These are phyloP conservation scores for Vimba vimba DNA, from an alignment of 2,113 vertebrate species.

Conservation along the genomic window DNA sequence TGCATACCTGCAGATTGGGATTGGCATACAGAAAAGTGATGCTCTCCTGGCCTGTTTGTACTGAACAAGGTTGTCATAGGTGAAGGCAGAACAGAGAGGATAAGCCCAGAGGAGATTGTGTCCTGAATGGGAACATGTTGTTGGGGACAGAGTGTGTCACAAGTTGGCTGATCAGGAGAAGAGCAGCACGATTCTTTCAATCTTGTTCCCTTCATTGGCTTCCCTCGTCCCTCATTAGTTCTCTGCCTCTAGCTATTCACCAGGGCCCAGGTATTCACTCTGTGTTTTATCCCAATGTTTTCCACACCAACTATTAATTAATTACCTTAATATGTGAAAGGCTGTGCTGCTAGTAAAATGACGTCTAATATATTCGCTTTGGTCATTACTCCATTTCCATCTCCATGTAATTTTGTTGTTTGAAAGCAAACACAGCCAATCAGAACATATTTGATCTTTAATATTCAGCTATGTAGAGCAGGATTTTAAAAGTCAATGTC, in stretches of 20 bases:
- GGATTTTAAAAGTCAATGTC: background rate
- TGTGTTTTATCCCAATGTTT: background rate
- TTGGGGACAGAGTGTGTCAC: conserved; percentile 37
- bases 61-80: background rate
- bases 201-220: conserved; percentile 10
- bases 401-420: background rate
- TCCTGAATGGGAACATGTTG: conserved; percentile 51
- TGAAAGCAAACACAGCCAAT: background rate
- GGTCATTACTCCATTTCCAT: background rate
- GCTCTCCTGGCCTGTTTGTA: background rate
- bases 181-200: conserved; percentile 33
- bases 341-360: background rate
- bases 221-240: conserved; percentile 1
- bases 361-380: background rate
- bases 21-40: background rate
- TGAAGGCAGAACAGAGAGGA: conserved; percentile 13
- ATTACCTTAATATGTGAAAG: conserved; percentile 13
- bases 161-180: conserved; percentile 33
- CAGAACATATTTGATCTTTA: background rate
- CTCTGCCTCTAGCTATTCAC: conserved; percentile 9
- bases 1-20: conserved; percentile 47
- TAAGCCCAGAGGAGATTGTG: conserved; percentile 42
- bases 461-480: background rate
- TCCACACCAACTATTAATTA: background rate
- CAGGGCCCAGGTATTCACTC: conserved; percentile 24